Evolutionary conservation across 2,797 vertebrate species (phyloP).

Genomic region (Gephyroberyx darwinii): DNA sequence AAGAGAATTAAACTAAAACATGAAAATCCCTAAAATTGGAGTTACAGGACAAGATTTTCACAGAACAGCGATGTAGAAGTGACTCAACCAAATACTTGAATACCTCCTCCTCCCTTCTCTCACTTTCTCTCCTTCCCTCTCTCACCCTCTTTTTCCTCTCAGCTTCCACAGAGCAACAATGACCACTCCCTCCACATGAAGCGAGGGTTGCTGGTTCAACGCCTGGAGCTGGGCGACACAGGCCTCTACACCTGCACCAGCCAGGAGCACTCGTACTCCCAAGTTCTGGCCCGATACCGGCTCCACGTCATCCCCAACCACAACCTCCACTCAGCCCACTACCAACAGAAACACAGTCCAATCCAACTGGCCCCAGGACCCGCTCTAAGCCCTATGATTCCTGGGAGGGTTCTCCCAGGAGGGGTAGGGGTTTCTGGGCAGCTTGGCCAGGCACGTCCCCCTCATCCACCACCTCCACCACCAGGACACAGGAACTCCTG

Average conservation of each 20-base stretch:
- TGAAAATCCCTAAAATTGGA: no score
- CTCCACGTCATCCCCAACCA: conserved; percentile 79
- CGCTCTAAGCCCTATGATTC: conserved; percentile 22
- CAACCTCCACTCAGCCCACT: conserved; percentile 34
- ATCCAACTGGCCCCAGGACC: conserved; percentile 2
- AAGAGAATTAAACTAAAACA: no score
- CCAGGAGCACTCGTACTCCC: conserved; percentile 80
- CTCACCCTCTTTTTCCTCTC: conserved; percentile 15
- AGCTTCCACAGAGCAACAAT: conserved; percentile 69
- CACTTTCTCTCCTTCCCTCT: not conserved
- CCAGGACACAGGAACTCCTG: conserved; percentile 56
- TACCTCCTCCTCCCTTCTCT: not conserved
- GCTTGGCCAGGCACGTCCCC: conserved; percentile 7
- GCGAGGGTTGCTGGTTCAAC: conserved; percentile 84
- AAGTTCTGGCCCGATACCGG: conserved; percentile 78
- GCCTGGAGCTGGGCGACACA: conserved; percentile 66
- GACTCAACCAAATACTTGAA: no score
- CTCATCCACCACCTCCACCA: not conserved
- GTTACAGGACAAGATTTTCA: no score
- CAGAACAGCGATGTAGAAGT: no score
- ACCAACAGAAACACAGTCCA: conserved; percentile 26
- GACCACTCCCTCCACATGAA: conserved; percentile 72
- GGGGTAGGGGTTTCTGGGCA: conserved; percentile 11
- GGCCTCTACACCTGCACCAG: conserved; percentile 83
- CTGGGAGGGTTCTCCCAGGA: not conserved